Base-by-base conservation (phyloP, 2,113 vertebrate genomes). In the Sander vitreus region DNA sequence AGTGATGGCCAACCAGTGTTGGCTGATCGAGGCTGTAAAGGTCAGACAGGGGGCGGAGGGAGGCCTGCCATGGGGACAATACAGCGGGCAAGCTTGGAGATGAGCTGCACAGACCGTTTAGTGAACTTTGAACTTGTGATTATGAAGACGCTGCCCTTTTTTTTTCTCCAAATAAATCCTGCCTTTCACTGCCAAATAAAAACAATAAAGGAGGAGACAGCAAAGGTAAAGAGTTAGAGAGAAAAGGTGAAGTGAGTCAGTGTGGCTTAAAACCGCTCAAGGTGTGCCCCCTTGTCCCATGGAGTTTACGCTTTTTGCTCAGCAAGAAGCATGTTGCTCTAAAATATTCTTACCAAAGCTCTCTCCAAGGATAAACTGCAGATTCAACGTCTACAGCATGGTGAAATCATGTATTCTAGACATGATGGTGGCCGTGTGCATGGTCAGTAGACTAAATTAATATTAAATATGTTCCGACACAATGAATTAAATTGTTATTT, bases 61-160 rank as follows among this genome's bases (percentile, higher is more conserved):
- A 14, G 36, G 16, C 23, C 6, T 7, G 25, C 57, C 39, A 64
- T 50, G 13, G 23, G 5, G 8, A 27, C 12, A 8, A 54, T 23
- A 21, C 12, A 57, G 69, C 50, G 75, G 69, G 55, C 36, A 51
- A 59, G 66, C 78, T 21, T 18, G 3, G 47, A 69, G 27, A 60
- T 45, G 39, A 76, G 57, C 23, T 13, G 67, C 62, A 68, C 55
- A 51, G n/a, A 51, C 50, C n/a, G 58, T 57, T 81, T 36, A 50
- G 45, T 62, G 76, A 68, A 55, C 69, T 63, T 5, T 65, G n/a
- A 78, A 53, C 65, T 51, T 43, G 30, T 39, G 48, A 55, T 80
- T 60, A 67, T 72, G 27, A 82, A 85, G 33, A 63, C 11, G 50
- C 45, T 60, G 73, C 23, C 48, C 65, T 73, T 78, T 86, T 68